Percentiles rank a stretch among this genome's conserved stretches.
Conservation (phyloP, 2,113 vertebrate species). For the Alosa alosa region DNA sequence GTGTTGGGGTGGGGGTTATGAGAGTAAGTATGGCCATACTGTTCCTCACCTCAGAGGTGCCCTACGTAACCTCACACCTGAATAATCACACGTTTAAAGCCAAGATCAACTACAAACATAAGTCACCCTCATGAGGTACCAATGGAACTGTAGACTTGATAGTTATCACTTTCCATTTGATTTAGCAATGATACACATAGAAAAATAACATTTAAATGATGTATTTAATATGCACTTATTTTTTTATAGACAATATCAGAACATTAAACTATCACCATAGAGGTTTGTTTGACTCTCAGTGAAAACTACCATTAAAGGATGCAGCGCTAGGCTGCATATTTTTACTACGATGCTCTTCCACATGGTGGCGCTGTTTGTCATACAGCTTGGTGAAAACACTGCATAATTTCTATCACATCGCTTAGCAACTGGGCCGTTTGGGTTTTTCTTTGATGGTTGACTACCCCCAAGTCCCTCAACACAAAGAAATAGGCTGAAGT, state of each 20-base stretch:
- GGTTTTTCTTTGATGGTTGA: neutral
- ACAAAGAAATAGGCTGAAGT: neutral
- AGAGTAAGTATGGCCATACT: neutral
- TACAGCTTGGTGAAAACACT: neutral
- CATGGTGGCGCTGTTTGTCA: neutral
- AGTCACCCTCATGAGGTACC: neutral
- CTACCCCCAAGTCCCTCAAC: neutral
- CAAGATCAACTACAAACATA: neutral
- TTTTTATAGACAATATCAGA: neutral
- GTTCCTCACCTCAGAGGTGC: neutral
- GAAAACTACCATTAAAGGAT: neutral
- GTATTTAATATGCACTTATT: neutral
- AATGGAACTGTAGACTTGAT: neutral
- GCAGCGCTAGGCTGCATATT: neutral
- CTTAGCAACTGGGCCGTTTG: constrained; percentile 1
- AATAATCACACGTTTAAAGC: constrained; percentile 1
- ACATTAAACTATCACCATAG: neutral
- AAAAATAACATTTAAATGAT: neutral
- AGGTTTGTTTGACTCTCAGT: neutral
- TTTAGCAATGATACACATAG: neutral
- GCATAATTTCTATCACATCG: neutral
- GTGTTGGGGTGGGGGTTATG: neutral
- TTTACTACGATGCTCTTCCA: neutral
- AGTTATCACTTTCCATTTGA: neutral
- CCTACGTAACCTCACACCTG: neutral